A percentile compares a stretch with the other conserved stretches of the same genome.
These are phyloP conservation scores for Melanerpes formicivorus DNA, from an alignment of 2,113 vertebrate species.

Conservation along the genomic window DNA sequence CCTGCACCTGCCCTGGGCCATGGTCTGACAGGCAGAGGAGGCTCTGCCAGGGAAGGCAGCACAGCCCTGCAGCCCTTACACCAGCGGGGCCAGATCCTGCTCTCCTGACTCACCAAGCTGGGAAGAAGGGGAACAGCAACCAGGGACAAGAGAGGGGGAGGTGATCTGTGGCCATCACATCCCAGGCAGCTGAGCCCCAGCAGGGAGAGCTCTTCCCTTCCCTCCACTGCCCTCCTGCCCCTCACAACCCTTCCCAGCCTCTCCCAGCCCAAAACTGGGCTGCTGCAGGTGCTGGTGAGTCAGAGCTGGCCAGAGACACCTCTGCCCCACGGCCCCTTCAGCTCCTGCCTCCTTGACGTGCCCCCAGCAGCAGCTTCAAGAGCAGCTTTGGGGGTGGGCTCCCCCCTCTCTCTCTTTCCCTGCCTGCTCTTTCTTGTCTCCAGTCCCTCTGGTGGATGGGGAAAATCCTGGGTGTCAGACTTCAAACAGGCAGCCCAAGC, in stretches of 20 bases:
- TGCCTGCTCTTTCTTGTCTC: slow-evolving; percentile 23
- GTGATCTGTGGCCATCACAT: too few relatives aligned
- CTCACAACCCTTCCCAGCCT: not conserved
- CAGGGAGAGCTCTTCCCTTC: not conserved
- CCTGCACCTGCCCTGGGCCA: slow-evolving; percentile 35
- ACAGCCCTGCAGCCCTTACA: not conserved
- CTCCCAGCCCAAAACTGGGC: accelerated
- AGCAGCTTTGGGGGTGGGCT: not conserved
- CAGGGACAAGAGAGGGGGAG: not conserved
- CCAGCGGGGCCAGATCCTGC: not conserved
- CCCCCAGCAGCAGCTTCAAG: slow-evolving; percentile 53
- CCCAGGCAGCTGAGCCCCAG: not conserved
- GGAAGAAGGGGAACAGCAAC: not conserved
- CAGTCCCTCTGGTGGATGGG: slow-evolving; percentile 68
- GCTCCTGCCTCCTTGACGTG: not conserved
- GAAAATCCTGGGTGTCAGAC: slow-evolving; percentile 76
- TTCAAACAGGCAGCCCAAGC: slow-evolving; percentile 77
- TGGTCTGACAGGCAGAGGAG: not conserved
- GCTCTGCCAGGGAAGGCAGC: slow-evolving; percentile 9
- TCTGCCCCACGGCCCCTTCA: not conserved
- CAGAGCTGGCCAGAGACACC: not conserved
- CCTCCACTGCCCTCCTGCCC: not conserved
- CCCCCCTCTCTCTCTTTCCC: not conserved
- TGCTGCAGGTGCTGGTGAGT: slow-evolving; percentile 1
- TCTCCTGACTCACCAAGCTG: not conserved